Evolutionary conservation across 2,797 vertebrate genomes (phyloP).

Genomic region (Phrynocephalus vlangalii): DNA sequence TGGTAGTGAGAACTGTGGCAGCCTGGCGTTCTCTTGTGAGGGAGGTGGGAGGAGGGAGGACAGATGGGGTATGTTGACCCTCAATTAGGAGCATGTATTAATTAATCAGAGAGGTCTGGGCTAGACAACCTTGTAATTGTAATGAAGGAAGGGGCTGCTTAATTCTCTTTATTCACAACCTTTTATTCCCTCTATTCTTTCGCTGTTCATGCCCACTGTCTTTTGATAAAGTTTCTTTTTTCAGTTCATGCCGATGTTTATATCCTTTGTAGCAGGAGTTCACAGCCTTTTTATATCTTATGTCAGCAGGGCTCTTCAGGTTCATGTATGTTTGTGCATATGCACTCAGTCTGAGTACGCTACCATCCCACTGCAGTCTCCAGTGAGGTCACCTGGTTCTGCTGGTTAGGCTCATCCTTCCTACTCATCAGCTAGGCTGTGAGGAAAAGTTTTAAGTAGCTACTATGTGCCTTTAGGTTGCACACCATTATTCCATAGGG

Average conservation of each 20-base stretch:
- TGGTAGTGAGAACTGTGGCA: slow-evolving; percentile 44
- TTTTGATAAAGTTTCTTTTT: slow-evolving; percentile 1
- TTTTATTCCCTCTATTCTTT: neutral
- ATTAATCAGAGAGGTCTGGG: slow-evolving; percentile 17
- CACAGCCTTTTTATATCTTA: neutral
- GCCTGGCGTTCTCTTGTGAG: slow-evolving; percentile 33
- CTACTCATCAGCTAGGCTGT: neutral
- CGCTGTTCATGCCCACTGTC: neutral
- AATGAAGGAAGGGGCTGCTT: neutral
- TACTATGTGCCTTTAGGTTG: neutral
- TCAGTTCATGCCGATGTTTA: neutral
- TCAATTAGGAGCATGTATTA: slow-evolving; percentile 19
- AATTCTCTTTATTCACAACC: neutral
- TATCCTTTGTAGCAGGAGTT: neutral
- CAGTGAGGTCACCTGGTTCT: neutral
- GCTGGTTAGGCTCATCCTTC: neutral
- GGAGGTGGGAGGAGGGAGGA: neutral
- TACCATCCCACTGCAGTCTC: neutral
- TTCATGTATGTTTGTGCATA: neutral
- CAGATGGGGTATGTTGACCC: neutral
- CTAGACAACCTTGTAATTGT: neutral
- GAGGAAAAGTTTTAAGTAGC: neutral
- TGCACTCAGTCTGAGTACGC: neutral
- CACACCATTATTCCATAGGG: neutral
- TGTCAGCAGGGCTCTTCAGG: neutral